Conservation (phyloP, 2,113 vertebrate species). For the Centropus bengalensis region DNA sequence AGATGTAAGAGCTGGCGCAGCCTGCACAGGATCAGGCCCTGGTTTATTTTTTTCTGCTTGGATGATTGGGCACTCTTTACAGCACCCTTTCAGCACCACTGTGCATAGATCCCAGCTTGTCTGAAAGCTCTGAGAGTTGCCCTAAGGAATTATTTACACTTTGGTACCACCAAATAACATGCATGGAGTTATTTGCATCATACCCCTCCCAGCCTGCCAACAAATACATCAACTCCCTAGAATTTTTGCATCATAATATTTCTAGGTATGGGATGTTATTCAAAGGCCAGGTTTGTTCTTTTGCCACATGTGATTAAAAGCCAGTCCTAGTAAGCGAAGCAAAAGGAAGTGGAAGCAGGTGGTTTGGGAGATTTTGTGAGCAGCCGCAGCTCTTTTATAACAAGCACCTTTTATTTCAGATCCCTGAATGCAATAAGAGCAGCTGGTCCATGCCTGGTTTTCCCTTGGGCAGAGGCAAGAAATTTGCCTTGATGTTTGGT, state of each 20-base stretch:
- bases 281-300: background rate
- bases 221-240: slow-evolving; percentile 26
- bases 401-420: background rate
- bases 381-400: background rate
- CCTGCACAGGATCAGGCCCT: background rate
- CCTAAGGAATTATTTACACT: background rate
- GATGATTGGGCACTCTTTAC: background rate
- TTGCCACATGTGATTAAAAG: background rate
- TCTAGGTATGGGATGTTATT: slow-evolving; percentile 13
- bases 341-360: background rate
- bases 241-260: background rate
- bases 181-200: background rate
- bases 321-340: background rate
- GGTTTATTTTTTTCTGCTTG: background rate
- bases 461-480: background rate
- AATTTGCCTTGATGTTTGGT: background rate
- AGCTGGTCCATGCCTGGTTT: background rate
- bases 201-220: background rate
- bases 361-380: background rate
- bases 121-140: background rate
- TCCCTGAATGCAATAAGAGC: background rate
- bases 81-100: background rate
- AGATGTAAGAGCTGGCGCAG: background rate
- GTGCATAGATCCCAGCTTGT: background rate
- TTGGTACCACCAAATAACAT: background rate